Conservation (phyloP, 2,797 vertebrate species). For the Naso thynnoides region DNA sequence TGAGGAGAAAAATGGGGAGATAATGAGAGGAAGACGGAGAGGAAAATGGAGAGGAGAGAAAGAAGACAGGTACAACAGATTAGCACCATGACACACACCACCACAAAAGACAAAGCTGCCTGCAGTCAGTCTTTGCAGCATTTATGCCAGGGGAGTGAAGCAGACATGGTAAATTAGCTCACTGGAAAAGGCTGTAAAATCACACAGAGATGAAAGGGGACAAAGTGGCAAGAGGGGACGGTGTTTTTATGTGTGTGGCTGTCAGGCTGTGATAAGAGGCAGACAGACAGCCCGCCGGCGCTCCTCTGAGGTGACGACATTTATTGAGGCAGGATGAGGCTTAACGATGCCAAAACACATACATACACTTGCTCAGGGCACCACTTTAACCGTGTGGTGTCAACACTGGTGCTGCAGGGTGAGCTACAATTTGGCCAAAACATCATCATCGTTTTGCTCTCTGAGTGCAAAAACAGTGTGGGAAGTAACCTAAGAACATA, state of each 20-base stretch:
- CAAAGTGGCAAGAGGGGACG: conserved; percentile 23
- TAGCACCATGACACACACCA: conserved; percentile 5
- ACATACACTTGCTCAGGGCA: conserved; percentile 1
- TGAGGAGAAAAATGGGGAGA: conserved; percentile 64
- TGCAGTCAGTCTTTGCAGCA: conserved; percentile 33
- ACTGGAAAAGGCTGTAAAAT: conserved; percentile 52
- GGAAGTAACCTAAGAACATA: background rate
- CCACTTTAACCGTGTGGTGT: conserved; percentile 36
- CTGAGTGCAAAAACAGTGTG: background rate
- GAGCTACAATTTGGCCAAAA: conserved; percentile 24
- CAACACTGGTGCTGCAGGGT: conserved; percentile 19
- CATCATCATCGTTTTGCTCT: conserved; percentile 10
- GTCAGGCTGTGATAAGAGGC: conserved; percentile 62
- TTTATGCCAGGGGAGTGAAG: conserved; percentile 29
- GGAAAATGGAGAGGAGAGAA: background rate
- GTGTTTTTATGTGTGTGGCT: conserved; percentile 42
- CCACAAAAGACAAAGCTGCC: conserved; percentile 30
- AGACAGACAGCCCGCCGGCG: conserved; percentile 35
- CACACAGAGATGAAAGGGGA: conserved; percentile 55
- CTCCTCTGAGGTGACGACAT: conserved; percentile 52
- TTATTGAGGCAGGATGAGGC: conserved; percentile 41
- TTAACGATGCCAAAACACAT: conserved; percentile 45
- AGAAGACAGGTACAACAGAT: conserved; percentile 16
- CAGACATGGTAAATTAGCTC: conserved; percentile 62
- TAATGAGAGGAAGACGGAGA: conserved; percentile 5